phyloP scores from a whole-genome alignment of 1,140 invertebrate species.

The Zaprionus kolodkinae region DNA sequence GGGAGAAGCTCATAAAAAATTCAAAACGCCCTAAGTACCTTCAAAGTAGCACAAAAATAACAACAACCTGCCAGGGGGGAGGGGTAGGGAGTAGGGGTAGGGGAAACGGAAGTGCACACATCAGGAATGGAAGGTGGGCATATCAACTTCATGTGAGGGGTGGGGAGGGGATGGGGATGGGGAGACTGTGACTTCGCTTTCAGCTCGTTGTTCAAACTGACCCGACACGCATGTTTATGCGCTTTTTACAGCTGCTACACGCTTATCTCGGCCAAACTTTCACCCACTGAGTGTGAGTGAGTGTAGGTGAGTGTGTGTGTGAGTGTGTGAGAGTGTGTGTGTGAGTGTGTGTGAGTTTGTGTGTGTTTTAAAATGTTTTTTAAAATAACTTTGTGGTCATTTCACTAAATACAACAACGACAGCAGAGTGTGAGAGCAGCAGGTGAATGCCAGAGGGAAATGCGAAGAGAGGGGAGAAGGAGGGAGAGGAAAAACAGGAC shows the following conservation, averaged over 20 bases:
- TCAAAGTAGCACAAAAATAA: conserved; percentile 61
- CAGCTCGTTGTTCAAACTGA: conserved; percentile 50
- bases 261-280: conserved; percentile 70
- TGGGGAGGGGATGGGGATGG: neutral
- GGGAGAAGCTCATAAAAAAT: conserved; percentile 73
- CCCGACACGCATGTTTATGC: conserved; percentile 77
- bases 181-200: conserved; percentile 16
- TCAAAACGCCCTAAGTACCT: conserved; percentile 78
- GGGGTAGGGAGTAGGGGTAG: conserved; percentile 15
- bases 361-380: conserved; percentile 65
- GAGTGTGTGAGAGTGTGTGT: neutral
- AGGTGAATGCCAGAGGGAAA: conserved; percentile 19
- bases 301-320: neutral
- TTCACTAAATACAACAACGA: conserved; percentile 65
- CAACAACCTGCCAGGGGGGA: conserved; percentile 14
- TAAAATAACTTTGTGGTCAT: conserved; percentile 80
- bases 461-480: neutral
- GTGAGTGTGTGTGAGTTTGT: conserved; percentile 10
- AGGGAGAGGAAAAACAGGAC: too few relatives aligned
- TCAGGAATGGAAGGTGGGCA: conserved; percentile 27
- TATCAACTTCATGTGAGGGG: neutral
- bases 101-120: conserved; percentile 59
- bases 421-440: neutral
- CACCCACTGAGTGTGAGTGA: conserved; percentile 2
- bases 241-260: conserved; percentile 77